Evolutionary conservation across 1,140 invertebrate species (phyloP), one percentile per base, ranked within the genome.

Genomic region (Spodoptera litura): DNA sequence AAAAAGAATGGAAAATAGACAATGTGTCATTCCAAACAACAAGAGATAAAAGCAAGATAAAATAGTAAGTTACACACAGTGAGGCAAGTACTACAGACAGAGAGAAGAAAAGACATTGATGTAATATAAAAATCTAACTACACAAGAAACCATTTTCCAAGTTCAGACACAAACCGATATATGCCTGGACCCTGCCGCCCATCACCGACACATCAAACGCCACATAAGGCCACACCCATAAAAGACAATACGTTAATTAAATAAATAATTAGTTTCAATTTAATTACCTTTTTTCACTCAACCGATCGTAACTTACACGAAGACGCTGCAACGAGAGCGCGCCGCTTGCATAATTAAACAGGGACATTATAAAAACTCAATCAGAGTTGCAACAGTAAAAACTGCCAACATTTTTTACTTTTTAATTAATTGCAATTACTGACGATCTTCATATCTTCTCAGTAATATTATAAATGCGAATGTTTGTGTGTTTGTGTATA

Each of bases 311-410:
- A 49, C 12, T 61, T 6, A 31, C 12, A 61, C 12, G 49, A 51
- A 68, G 64, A 52, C 25, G 20, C 5, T 12, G n/a, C n/a, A 64
- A 27, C 44, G 64, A 25, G 64, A 64, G 38, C n/a, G 61, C 61
- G 38, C 61, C 35, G 64, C 64, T 68, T 68, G 25, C 64, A 68
- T 68, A 68, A 68, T 68, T 52, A 31, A 68, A 68, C 64, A 68
- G 64, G 9, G 20, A 51, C 49, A 51, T 68, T n/a, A 53, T 51
- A 52, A 52, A 66, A 68, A 27, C 49, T 25, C 44, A 68, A 51
- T 68, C 49, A 52, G 20, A 8, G 35, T 64, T 20, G 61, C 38
- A 44, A 44, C 31, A 64, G 38, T 64, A 64, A 64, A 64, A 64
- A 64, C 5, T 64, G 61, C 10, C 3, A 35, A 20, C 10, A 20